These are phyloP conservation scores for Sinella curviseta DNA, from an alignment of 1,140 invertebrate genomes.

Conservation along the genomic window DNA sequence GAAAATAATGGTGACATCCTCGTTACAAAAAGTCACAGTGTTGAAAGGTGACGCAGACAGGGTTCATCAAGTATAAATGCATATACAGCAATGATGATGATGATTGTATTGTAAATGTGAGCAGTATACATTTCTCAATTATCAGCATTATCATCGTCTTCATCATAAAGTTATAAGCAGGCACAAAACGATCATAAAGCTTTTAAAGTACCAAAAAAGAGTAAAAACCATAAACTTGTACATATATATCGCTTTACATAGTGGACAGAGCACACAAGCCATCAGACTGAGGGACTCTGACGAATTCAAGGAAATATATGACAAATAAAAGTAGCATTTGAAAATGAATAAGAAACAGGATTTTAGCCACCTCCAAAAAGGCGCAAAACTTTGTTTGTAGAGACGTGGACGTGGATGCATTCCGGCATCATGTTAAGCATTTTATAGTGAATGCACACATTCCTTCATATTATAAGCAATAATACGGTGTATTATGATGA, in stretches of 20 bases:
- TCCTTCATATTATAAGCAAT: no score
- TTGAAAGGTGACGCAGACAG: no score
- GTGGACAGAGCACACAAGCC: no score
- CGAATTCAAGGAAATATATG: constrained; percentile 10
- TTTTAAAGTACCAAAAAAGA: no score
- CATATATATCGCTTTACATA: background rate
- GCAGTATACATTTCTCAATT: background rate
- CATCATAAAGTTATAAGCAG: constrained; percentile 2
- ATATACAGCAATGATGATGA: background rate
- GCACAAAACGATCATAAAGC: background rate
- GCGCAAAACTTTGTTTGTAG: no score
- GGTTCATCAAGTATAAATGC: background rate
- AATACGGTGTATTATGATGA: no score
- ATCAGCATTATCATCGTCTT: background rate
- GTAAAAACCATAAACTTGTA: no score
- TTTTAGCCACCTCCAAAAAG: constrained; percentile 16
- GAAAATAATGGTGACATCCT: no score
- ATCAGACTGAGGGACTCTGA: no score
- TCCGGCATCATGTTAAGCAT: no score
- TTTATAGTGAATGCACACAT: background rate
- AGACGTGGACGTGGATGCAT: no score
- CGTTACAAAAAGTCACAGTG: no score
- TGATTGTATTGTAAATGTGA: background rate
- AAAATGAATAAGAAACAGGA: constrained; percentile 10
- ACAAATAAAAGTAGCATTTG: constrained; percentile 12